Base-by-base conservation (phyloP, 1,140 invertebrate species). In the Conopomorpha cramerella region DNA sequence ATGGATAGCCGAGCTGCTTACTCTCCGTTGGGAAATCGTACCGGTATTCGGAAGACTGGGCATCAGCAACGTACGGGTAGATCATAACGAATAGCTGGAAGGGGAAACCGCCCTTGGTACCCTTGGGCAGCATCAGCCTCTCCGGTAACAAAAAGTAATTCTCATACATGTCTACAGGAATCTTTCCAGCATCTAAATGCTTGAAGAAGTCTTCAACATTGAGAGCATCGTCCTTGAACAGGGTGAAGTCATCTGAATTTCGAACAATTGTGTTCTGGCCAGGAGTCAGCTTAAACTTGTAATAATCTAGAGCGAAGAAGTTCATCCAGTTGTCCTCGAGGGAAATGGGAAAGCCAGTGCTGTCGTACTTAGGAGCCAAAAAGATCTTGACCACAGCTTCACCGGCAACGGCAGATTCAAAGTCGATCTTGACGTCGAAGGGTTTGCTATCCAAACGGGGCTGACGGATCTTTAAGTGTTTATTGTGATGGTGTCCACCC, bases 291-390 rank as follows among this genome's bases (percentile, higher is more conserved):
- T 84, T 79, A 49, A 83, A 81, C 17, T 81, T 49, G 62, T 88
- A 91, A 52, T 82, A 83, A 47, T 91, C 89, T 32, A 91, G 61
- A 58, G 86, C 80, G 30, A 88, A 81, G 47, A 87, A 89, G 51
- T 85, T 82, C 40, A 77, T 53, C 40, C 76, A 76, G 46, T 77
- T 79, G 3, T 84, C 63, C 18, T 86, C 81, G 16, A 87, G 58
- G 14, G 64, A 67, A 12, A 86, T 61, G 1, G 74, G 60, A 35
- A 79, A 76, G 19, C 85, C 85, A 23, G 77, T 64, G 49, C 64
- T 53, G 38, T 76, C 55, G 38, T 63, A 72, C 50, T 77, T 73
- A 19, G 68, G 68, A 17, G 84, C 87, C 19, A 90, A 49, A 78
- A 86, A 90, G 12, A 89, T 60, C 29, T 84, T 82, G 17, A 89